Base-by-base conservation (phyloP, 1,140 invertebrate species). In the Eulimnadia texana region DNA sequence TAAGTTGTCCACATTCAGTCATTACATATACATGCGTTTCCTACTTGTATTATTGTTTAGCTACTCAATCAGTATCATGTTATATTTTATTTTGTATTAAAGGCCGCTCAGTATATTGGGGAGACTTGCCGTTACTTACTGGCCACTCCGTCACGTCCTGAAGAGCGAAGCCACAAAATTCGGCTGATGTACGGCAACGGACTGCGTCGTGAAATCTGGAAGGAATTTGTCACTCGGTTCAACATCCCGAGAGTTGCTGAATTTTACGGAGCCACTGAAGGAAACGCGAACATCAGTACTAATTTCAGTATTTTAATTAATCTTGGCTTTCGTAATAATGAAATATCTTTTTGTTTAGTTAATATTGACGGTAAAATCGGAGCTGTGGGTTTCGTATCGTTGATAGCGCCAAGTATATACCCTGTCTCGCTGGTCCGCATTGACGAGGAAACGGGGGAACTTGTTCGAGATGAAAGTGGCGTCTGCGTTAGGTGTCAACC, bases 121-220 rank as follows among this genome's bases (percentile, higher is more conserved):
- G 96, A 99, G 78, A 96, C 98, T 80, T 98, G 93, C 71, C 83
- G 96, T 6, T 99, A 99, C 74, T 80, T 99, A 28, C 74, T 99
- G 60, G 87, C 91, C n/a, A 88, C 92, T 57, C 84, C 88, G 11
- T 74, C 79, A 2, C 82, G 81, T 61, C 77, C 84, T 1, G 79
- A 84, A 58, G 93, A 98, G 70, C 84, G 75, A 19, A 77, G 85
- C 54, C 94, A 98, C 70, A 83, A 82, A 53, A 73, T 99, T 9
- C 79, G 88, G 50, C 67, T 94, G 24, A 88, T 98, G 69, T 97
- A 87, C 75, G 96, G 96, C 20, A 99, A 99, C 74, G 96, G 96
- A 1, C 74, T 99, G n/a, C 80, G 94, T 63, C 88, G 90, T 50
- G 87, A 98, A 76, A 97, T 99, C 63, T 99, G 96, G 96, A 75